phyloP scores from a whole-genome alignment of 2,888 invertebrate species.

The Ennomos quercinarius region DNA sequence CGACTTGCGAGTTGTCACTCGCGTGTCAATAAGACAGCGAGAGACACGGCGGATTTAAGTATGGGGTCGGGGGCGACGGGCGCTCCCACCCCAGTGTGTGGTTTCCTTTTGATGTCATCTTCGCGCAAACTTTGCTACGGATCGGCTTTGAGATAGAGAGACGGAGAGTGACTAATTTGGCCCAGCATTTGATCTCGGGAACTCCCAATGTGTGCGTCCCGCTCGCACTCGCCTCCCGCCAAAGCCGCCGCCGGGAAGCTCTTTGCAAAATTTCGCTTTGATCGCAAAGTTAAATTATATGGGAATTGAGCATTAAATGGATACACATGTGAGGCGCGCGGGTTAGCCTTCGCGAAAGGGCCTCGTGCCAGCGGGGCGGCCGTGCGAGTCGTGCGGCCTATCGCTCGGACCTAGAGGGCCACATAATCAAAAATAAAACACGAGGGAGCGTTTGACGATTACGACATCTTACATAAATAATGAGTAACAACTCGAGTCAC shows the following conservation, averaged over 20 bases:
- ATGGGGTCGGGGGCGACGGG: constrained; percentile 71
- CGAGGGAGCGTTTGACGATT: constrained; percentile 73
- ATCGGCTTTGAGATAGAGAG: constrained; percentile 86
- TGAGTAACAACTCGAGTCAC: constrained; percentile 71
- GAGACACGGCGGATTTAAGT: constrained; percentile 81
- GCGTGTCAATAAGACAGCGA: constrained; percentile 84
- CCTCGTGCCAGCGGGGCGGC: constrained; percentile 17
- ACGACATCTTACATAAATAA: constrained; percentile 81
- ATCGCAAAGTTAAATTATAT: constrained; percentile 86
- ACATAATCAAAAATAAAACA: constrained; percentile 66
- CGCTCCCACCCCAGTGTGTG: constrained; percentile 82
- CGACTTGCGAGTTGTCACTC: constrained; percentile 81
- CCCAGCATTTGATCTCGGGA: constrained; percentile 85
- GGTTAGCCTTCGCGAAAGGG: constrained; percentile 32
- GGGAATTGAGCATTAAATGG: constrained; percentile 85
- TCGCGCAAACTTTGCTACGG: constrained; percentile 86
- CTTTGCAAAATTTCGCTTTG: constrained; percentile 85
- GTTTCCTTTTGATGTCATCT: constrained; percentile 86
- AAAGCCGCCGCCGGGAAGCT: constrained; percentile 79
- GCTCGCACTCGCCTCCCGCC: constrained; percentile 73
- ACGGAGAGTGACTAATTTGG: constrained; percentile 86
- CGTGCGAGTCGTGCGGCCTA: constrained; percentile 33
- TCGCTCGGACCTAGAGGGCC: constrained; percentile 49
- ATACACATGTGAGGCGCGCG: constrained; percentile 75
- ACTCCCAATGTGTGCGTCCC: constrained; percentile 77